Percentiles rank a stretch among this genome's conserved stretches.
These are phyloP conservation scores for Nudaria mundana DNA, from an alignment of 2,888 invertebrate species.

Conservation along the genomic window DNA sequence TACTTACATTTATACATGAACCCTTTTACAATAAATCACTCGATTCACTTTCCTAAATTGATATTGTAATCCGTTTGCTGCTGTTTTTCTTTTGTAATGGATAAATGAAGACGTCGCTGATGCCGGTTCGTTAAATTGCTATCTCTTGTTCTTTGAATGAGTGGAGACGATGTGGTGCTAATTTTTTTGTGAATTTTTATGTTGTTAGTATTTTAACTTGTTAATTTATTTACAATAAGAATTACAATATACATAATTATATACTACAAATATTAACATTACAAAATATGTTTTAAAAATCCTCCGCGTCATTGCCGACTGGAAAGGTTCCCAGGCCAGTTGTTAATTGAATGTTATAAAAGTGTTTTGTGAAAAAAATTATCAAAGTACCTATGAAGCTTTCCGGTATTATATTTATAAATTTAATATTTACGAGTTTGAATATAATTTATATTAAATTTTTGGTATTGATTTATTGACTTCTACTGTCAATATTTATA, in stretches of 20 bases:
- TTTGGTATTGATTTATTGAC: too few relatives aligned
- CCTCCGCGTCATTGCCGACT: too few relatives aligned
- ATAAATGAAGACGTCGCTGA: slow-evolving; percentile 79
- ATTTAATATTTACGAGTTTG: too few relatives aligned
- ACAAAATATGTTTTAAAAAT: too few relatives aligned
- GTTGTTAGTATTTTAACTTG: background rate
- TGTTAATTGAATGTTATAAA: background rate
- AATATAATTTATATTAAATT: too few relatives aligned
- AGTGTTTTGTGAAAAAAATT: too few relatives aligned
- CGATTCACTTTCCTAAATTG: slow-evolving; percentile 79
- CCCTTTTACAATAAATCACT: slow-evolving; percentile 73
- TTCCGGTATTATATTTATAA: too few relatives aligned
- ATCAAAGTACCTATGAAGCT: too few relatives aligned
- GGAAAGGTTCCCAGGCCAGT: background rate
- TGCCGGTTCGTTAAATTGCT: slow-evolving; percentile 80
- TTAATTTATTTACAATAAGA: too few relatives aligned
- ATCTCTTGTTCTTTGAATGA: slow-evolving; percentile 49
- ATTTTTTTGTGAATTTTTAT: slow-evolving; percentile 7
- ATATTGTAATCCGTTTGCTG: slow-evolving; percentile 74
- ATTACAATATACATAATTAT: too few relatives aligned
- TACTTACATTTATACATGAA: slow-evolving; percentile 73
- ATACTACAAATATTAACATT: too few relatives aligned
- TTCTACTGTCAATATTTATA: too few relatives aligned
- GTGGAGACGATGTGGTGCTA: slow-evolving; percentile 24
- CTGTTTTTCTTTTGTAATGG: slow-evolving; percentile 69